Base-by-base conservation (phyloP, 2,113 vertebrate genomes). In the Phaetusa simplex region DNA sequence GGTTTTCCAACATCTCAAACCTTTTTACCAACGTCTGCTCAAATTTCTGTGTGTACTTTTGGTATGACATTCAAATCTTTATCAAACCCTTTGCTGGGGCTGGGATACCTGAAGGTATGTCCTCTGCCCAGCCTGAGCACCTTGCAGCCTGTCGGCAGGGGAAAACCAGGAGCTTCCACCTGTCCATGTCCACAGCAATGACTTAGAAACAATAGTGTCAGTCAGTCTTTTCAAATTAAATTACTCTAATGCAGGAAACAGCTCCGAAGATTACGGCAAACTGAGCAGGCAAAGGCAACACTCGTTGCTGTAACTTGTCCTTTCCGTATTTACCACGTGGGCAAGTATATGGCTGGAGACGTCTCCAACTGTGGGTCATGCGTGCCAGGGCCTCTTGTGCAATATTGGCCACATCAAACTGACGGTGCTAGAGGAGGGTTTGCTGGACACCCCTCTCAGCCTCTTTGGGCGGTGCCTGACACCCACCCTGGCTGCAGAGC, bases 221-320 rank as follows among this genome's bases (percentile, higher is more conserved):
- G 18, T 69, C 49, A 13, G 12, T 47, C 88, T 64, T 27, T 73
- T 52, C 84, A 56, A 69, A 19, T 13, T 3, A 69, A 74, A 70
- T 53, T 29, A 45, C 34, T 16, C 22, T 47, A 19, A 38, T 30
- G 26, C 77, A 49, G 42, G 36, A 52, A 29, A 11, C 29, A 32
- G 49, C 49, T 40, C 43, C 82, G 71, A 29, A 61, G 32, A 30
- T 61, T 9, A 53, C 64, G 78, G 45, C 65, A 61, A 36, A 24
- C 38, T 14, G 64, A 70, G 56, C 49, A 9, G 18, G 9, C 5
- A 19, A 16, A 6, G 36, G 43, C 67, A 38, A 6, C 0, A 1
- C 15, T 53, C 1, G 0, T 38, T 49, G 45, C 59, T 79, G 20
- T 43, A 67, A 30, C 16, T 49, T 55, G 40, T 23, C 45, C 52